Evolutionary conservation across 2,797 vertebrate genomes (phyloP).

Genomic region (Cichlasoma orientale): DNA sequence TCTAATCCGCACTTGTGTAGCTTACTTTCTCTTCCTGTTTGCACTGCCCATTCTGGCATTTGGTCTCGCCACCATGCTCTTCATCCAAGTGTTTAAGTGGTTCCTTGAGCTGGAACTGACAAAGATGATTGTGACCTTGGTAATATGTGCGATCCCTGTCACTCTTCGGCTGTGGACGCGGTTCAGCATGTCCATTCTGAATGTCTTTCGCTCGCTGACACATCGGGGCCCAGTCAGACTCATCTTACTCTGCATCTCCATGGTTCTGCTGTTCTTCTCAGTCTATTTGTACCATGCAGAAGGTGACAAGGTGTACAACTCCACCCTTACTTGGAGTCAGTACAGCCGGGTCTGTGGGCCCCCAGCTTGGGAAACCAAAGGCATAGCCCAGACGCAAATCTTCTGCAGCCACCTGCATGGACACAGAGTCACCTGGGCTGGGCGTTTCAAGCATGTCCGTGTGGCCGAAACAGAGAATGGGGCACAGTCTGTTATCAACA

Average conservation of each 20-base stretch:
- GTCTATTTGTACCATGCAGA: conserved; percentile 92
- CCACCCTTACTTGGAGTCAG: conserved; percentile 91
- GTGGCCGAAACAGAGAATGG: conserved; percentile 95
- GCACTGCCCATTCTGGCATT: conserved; percentile 89
- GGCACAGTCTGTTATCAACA: conserved; percentile 90
- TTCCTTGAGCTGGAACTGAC: conserved; percentile 89
- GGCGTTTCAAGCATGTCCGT: conserved; percentile 89
- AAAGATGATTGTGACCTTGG: conserved; percentile 88
- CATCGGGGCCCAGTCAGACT: conserved; percentile 92
- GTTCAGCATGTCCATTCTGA: conserved; percentile 85
- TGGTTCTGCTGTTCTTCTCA: conserved; percentile 89
- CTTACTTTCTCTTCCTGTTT: conserved; percentile 95
- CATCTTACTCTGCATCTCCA: conserved; percentile 90
- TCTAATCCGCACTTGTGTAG: conserved; percentile 91
- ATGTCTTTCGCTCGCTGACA: conserved; percentile 83
- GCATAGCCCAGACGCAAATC: conserved; percentile 94
- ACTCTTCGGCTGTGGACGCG: conserved; percentile 89
- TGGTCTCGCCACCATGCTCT: conserved; percentile 84
- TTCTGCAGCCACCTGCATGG: conserved; percentile 95
- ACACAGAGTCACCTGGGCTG: conserved; percentile 93
- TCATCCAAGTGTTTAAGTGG: conserved; percentile 91
- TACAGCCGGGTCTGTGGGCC: conserved; percentile 90
- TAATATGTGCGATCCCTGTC: conserved; percentile 87
- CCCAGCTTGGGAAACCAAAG: conserved; percentile 89
- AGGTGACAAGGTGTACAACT: conserved; percentile 96